Evolutionary conservation across 2,113 vertebrate species (phyloP), one percentile per base, ranked within the genome.

Genomic region (Herpailurus yagouaroundi): DNA sequence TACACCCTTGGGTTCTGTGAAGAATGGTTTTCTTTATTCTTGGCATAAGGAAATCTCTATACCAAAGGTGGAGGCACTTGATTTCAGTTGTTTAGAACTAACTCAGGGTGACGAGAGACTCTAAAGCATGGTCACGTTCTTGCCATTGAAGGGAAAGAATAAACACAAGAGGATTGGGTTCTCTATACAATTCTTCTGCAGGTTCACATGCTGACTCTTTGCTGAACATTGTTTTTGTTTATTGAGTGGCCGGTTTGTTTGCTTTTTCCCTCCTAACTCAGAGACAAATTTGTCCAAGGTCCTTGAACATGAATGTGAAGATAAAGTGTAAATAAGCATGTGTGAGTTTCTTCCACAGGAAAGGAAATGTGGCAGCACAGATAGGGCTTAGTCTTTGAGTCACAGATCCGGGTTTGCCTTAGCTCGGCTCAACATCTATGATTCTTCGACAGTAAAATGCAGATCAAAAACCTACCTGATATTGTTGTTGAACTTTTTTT

Each of bases 21-120:
- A 96, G 77, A 98, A 95, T 96, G 38, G 84, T 85, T 98, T 97
- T 87, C 80, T 98, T 97, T 97, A 93, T 95, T 93, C n/a, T 97
- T 96, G 96, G 86, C 31, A 84, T 1, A 45, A 12, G 15, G 81
- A 91, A 96, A 85, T 97, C 1, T 41, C 73, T 95, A 38, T 90
- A 63, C 16, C 10, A 86, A 57, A 55, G 77, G 69, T 81, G 36
- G 3, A n/a, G 64, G 33, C 52, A 55, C 38, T 88, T 84, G 33
- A 15, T 89, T 96, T 66, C 79, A 38, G 60, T 74, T 79, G 84
- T 92, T 71, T 45, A 83, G 48, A 95, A 89, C 27, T 50, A 96
- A 69, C 6, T 71, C 3, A 55, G 89, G 87, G n/a, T 21, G 16
- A 18, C 71, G 29, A 64, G 31, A 93, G 64, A 21, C 84, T 5